Evolutionary conservation across 2,888 invertebrate genomes (phyloP).

Genomic region (Malachius bipustulatus): DNA sequence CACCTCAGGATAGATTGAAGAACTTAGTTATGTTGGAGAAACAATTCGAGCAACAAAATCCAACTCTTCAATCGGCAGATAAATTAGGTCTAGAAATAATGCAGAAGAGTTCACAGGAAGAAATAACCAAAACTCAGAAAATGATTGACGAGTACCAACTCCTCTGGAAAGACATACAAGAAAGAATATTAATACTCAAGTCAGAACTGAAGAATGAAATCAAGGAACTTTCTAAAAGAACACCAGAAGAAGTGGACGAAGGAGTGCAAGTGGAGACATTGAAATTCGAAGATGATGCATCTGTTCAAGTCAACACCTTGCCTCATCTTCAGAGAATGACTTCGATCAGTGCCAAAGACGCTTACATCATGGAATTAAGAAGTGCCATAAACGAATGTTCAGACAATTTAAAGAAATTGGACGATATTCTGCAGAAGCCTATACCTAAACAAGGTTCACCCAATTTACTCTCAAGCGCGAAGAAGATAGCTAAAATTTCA

Average conservation of each 20-base stretch:
- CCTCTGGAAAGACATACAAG: constrained; percentile 49
- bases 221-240: constrained; percentile 26
- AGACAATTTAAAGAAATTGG: constrained; percentile 52
- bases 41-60: constrained; percentile 43
- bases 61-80: constrained; percentile 45
- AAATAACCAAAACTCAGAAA: constrained; percentile 43
- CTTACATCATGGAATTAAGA: constrained; percentile 63
- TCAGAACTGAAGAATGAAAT: constrained; percentile 32
- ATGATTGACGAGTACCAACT: constrained; percentile 55
- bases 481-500: constrained; percentile 62
- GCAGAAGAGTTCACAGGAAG: constrained; percentile 43
- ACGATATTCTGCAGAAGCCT: constrained; percentile 49
- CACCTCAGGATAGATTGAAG: constrained; percentile 35
- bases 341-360: constrained; percentile 69
- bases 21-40: constrained; percentile 44
- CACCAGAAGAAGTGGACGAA: constrained; percentile 42
- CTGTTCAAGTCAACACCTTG: constrained; percentile 73
- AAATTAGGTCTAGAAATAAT: constrained; percentile 48
- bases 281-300: constrained; percentile 62
- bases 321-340: constrained; percentile 47
- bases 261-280: constrained; percentile 61
- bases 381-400: constrained; percentile 63
- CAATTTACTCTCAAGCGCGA: constrained; percentile 51
- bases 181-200: constrained; percentile 40
- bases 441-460: constrained; percentile 42